Base-by-base conservation (phyloP, 2,113 vertebrate genomes). In the Poicephalus meyeri region DNA sequence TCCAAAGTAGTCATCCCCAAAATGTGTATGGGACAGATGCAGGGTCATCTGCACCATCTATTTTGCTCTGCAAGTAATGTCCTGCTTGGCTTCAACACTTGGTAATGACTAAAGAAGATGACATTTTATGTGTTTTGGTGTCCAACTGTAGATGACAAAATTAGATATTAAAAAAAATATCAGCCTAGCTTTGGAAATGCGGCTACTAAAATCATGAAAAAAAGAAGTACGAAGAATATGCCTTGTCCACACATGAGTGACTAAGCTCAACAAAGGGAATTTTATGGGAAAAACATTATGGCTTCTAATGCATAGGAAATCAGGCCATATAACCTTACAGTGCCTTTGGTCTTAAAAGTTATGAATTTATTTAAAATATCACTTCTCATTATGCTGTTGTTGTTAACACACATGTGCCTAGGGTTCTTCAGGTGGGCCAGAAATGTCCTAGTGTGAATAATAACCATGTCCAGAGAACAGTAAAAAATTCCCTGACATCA, bases 321-420 rank as follows among this genome's bases (percentile, higher is more conserved):
- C 66, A 58, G n/a, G 44, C 6, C 26, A 46, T n/a, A 77, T 49
- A 73, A 66, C 11, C 64, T 80, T 89, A 70, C 16, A 88, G 31
- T 72, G n/a, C 31, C 31, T 66, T 74, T 65, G 53, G 28, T 85
- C 49, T 69, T 80, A 88, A 25, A 81, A 91, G 29, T 50, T 76
- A 72, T 37, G 11, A 69, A 80, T 90, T 79, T 80, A 61, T 95
- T 91, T 77, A 6, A 88, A 80, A 83, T 78, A 78, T 20, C 13
- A 31, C 20, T 94, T 81, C 28, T 76, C 15, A n/a, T 87, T 50
- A n/a, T 66, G 28, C 8, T 79, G 16, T 63, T 35, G 41, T 19
- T 84, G 10, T 46, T 92, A 81, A 64, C 37, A 55, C 4, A 61
- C 5, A 21, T 20, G 19, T 60, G 19, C n/a, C 28, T 91, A 21